Conservation (phyloP, 2,797 vertebrate genomes). For the Ceryle rudis region DNA sequence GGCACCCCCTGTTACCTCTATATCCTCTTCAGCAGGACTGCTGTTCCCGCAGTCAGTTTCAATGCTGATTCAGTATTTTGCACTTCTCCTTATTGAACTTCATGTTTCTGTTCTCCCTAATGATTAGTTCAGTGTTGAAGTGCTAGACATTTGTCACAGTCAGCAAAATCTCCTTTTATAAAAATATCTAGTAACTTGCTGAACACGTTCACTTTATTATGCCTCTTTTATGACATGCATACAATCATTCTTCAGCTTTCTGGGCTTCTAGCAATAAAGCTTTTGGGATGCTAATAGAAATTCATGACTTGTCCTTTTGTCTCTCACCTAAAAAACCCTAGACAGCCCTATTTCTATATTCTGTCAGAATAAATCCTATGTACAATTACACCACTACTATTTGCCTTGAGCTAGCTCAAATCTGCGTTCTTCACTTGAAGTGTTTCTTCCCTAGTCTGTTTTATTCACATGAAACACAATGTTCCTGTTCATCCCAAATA, state of each 20-base stretch:
- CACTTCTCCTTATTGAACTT: neutral
- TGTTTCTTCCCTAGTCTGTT: neutral
- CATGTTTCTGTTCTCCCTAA: neutral
- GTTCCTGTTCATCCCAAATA: neutral
- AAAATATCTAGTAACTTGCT: neutral
- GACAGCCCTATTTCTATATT: neutral
- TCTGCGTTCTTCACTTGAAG: neutral
- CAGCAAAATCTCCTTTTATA: neutral
- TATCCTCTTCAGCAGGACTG: neutral
- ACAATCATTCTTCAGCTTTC: neutral
- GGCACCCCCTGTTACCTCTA: neutral
- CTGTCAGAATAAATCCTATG: neutral
- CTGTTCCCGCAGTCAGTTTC: neutral
- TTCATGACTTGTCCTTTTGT: neutral
- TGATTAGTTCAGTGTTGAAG: neutral
- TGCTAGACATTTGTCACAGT: neutral
- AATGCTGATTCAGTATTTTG: neutral
- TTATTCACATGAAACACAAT: neutral
- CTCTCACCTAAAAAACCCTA: neutral
- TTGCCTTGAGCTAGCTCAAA: neutral
- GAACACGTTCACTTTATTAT: neutral
- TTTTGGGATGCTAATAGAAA: conserved; percentile 1
- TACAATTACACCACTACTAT: neutral
- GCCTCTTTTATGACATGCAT: neutral
- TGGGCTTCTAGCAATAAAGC: neutral